These are phyloP conservation scores for Stegastes partitus DNA, from an alignment of 2,113 vertebrate species.

Conservation along the genomic window DNA sequence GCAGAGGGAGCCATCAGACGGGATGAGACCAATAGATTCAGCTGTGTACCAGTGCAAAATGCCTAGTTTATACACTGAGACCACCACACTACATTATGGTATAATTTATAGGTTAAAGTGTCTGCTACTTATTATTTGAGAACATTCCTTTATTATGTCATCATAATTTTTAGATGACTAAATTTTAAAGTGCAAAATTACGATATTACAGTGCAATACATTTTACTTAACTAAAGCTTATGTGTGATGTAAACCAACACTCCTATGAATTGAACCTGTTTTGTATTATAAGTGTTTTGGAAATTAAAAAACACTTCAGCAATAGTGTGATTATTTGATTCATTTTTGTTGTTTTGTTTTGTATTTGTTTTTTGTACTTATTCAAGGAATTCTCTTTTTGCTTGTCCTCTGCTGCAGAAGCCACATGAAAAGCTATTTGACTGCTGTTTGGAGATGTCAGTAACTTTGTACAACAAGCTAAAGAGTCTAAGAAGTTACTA, in stretches of 20 bases:
- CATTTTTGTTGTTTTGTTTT: not conserved
- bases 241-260: not conserved
- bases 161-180: not conserved
- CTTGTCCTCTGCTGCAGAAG: no score
- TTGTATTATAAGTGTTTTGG: not conserved
- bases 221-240: not conserved
- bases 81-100: not conserved
- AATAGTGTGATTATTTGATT: not conserved
- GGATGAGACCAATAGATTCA: not conserved
- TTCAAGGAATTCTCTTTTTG: no score
- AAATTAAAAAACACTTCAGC: not conserved
- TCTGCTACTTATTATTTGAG: not conserved
- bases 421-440: no score
- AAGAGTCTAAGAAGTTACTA: no score
- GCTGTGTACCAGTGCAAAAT: not conserved
- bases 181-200: not conserved
- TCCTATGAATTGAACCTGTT: not conserved
- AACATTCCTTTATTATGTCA: not conserved
- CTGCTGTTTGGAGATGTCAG: no score
- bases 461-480: no score
- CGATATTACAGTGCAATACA: not conserved
- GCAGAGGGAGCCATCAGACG: constrained; percentile 47
- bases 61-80: not conserved
- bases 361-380: not conserved
- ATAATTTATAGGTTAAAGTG: not conserved